Conservation (phyloP, 2,797 vertebrate genomes). For the Threskiornis aethiopicus region DNA sequence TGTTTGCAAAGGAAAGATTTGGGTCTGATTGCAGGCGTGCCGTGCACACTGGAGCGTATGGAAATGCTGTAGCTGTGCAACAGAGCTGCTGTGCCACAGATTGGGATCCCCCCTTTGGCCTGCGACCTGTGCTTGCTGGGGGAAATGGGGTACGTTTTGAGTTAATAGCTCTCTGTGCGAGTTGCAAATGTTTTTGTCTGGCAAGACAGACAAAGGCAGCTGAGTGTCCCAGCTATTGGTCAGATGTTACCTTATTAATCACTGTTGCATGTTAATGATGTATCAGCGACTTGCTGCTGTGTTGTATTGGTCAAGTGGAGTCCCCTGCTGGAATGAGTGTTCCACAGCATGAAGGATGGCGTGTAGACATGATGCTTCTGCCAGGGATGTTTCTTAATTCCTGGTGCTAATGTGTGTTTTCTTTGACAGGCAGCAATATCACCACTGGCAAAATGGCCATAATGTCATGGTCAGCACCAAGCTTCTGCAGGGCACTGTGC, state of each 20-base stretch:
- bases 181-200: not conserved
- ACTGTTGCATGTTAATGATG: not conserved
- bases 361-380: not conserved
- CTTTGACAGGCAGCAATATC: not conserved
- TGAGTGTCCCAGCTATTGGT: not conserved
- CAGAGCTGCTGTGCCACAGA: conserved; percentile 5
- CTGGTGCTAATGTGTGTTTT: not conserved
- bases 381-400: not conserved
- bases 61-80: not conserved
- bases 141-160: not conserved
- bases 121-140: not conserved
- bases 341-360: not conserved
- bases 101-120: conserved; percentile 1
- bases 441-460: not conserved
- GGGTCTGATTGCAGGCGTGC: conserved; percentile 17
- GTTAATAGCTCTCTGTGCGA: not conserved
- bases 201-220: not conserved
- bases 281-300: not conserved
- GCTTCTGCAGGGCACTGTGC: not conserved
- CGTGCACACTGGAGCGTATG: not conserved
- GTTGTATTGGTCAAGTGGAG: conserved; percentile 34
- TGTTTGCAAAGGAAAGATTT: not conserved
- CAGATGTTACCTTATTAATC: conserved; percentile 16
- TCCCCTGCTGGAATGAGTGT: conserved; percentile 11
- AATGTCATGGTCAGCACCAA: not conserved